A percentile compares a stretch with the other conserved stretches of the same genome.
These are phyloP conservation scores for Lepus timidus DNA, from an alignment of 2,113 vertebrate genomes.

Conservation along the genomic window DNA sequence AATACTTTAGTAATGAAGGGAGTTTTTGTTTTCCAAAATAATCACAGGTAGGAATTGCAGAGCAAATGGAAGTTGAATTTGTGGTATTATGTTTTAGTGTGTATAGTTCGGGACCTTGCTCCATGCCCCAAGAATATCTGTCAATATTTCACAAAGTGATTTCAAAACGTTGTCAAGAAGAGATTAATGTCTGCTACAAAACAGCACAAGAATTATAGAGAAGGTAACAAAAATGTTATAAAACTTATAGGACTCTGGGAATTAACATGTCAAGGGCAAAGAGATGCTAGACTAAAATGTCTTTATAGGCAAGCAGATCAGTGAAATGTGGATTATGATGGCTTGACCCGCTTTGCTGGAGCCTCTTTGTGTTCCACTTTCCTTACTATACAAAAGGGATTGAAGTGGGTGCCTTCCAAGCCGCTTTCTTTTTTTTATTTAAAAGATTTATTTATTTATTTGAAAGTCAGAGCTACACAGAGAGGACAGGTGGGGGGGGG, in stretches of 20 bases:
- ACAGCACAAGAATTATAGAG: neutral
- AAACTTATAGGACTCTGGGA: neutral
- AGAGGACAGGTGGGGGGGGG: too few species aligned
- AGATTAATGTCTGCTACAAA: neutral
- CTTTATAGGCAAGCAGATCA: neutral
- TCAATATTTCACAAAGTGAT: neutral
- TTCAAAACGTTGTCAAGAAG: conserved; percentile 31
- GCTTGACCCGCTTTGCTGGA: neutral
- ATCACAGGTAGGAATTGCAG: neutral
- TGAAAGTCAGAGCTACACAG: too few species aligned
- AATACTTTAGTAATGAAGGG: neutral
- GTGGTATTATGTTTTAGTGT: neutral
- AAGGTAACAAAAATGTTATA: neutral
- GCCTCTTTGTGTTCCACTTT: neutral
- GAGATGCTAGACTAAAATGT: neutral
- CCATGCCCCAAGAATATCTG: neutral
- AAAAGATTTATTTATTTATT: too few species aligned
- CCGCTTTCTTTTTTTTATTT: too few species aligned
- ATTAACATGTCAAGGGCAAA: neutral
- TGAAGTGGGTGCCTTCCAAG: neutral
- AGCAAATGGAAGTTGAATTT: neutral
- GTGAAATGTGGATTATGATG: neutral
- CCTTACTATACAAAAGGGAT: neutral
- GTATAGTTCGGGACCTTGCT: neutral
- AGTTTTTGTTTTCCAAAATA: neutral